Evolutionary conservation across 2,113 vertebrate species (phyloP), one percentile per base, ranked within the genome.

Genomic region (Zingel zingel): DNA sequence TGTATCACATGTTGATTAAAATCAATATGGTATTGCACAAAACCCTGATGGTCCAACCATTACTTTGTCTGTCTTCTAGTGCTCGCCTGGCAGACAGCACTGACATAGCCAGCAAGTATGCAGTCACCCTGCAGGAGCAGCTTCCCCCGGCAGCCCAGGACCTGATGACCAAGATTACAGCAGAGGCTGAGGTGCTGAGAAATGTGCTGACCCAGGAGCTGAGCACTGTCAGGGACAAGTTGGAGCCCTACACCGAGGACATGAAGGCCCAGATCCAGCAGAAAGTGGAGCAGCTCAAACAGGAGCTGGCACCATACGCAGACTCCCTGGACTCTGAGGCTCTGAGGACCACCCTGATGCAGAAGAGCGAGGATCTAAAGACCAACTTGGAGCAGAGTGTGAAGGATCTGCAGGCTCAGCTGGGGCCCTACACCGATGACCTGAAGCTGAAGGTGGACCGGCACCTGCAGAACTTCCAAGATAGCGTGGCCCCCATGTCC

Each of bases 221-320:
- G 69, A 88, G 47, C 68, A 74, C 85, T 0, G 90, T 95, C 80
- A 91, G 76, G 39, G 82, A 76, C 8, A 87, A 71, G 25, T 67
- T 96, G 72, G 91, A 94, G 70, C 94, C 94, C 45, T 95, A 92
- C 61, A 95, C 97, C 0, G 86, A 95, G 39, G 92, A 96, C 13
- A 91, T 98, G 76, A 96, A 96, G 76, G 65, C 14, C 33, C 87
- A 95, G 79, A 95, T 98, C 91, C 96, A 96, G 89, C 45, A 82
- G 76, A 95, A 92, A 30, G 92, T 98, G 86, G 92, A 94, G 33
- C 89, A 89, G 86, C 80, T 94, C 19, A 94, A 91, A 53, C 85
- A 83, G 62, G 93, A 93, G 50, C 58, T 94, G 59, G 83, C 83
- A 45, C 74, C 91, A 27, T 94, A 88, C 1, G 82, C 91, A 1